Conservation (phyloP, 2,888 invertebrate species). For the Rhodophaea formosa region DNA sequence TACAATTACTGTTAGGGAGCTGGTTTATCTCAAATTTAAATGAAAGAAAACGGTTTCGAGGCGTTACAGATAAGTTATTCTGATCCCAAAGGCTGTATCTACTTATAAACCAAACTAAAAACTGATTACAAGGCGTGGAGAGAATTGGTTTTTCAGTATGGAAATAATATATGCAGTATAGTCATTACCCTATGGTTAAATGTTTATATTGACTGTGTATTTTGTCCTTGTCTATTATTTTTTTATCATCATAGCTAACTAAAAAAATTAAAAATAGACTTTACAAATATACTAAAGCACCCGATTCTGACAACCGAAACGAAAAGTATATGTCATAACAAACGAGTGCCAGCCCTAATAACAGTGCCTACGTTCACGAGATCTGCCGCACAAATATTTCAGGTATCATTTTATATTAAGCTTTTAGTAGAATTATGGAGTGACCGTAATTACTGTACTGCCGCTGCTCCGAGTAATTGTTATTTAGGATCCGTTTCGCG, state of each 20-base stretch:
- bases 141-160: no score
- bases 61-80: no score
- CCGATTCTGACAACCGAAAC: no score
- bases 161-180: no score
- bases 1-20: background rate
- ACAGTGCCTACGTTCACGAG: background rate
- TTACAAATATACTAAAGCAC: no score
- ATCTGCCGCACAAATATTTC: conserved; percentile 1
- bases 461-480: conserved; percentile 4
- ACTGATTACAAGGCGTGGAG: no score
- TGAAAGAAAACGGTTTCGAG: no score
- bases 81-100: no score
- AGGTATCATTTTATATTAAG: conserved; percentile 8
- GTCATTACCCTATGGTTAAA: background rate
- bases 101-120: no score
- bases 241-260: background rate
- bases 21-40: no score
- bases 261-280: no score
- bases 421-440: conserved; percentile 7
- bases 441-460: conserved; percentile 11
- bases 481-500: conserved; percentile 9
- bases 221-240: background rate
- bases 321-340: no score
- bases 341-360: background rate
- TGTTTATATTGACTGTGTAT: background rate